Base-by-base conservation (phyloP, 1,140 invertebrate genomes). In the Artemia franciscana region DNA sequence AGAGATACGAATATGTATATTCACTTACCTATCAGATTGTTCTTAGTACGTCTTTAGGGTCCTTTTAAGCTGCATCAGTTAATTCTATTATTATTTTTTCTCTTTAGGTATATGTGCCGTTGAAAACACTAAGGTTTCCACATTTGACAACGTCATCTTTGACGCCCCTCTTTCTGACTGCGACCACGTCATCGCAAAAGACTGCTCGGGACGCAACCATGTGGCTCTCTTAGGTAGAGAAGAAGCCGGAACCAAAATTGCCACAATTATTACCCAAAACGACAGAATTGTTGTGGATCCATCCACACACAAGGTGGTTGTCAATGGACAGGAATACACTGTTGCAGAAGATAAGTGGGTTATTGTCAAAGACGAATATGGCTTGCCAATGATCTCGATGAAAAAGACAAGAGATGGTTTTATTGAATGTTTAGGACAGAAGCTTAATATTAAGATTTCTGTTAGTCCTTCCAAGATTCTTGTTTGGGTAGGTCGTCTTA, bases 111-210 rank as follows among this genome's bases (percentile, higher is more conserved):
- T 61, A 57, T 67, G 66, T 30, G 56, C 61, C n/a, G 57, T 66
- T 5, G 63, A 59, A 27, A 27, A 27, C 5, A 60, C 39, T 12
- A 57, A 60, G 4, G 57, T 67, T 9, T 51, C 64, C 0, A 67
- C 66, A n/a, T 66, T 59, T 24, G 66, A 67, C 56, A 63, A 63
- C 5, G 58, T 60, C 26, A 59, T 60, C n/a, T 66, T 65, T 51
- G 61, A 67, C 18, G 56, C 60, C n/a, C 24, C 60, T 4, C 26
- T 65, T 5, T 26, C 57, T 18, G 39, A 61, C 23, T 66, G 66
- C 58, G 67, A 66, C 27, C 66, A 67, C 28, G 60, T 67, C 15
- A 28, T 67, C 21, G 57, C 66, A 21, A 67, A 67, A 57, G 66
- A 67, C 58, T 67, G 66, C 57, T 67, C 66, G 5, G 66, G 65